Evolutionary conservation across 2,888 invertebrate genomes (phyloP), one percentile per base, ranked within the genome.

Genomic region (Ochropleura leucogaster): DNA sequence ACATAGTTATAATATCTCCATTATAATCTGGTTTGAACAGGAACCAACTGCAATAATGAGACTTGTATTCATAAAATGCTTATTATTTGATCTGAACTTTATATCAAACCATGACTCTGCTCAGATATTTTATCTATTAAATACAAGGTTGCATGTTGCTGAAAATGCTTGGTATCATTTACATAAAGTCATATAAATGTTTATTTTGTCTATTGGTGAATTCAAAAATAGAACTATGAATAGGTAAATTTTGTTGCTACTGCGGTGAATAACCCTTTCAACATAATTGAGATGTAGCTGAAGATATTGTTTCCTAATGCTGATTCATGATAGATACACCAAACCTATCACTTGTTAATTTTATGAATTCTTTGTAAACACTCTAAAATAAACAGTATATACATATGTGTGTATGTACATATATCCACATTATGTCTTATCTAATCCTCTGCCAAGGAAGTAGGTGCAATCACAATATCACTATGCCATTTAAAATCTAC

Each of bases 11-110:
- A 59, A 75, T 62, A 72, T 62, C 67, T 72, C 68, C 64, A 69
- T 75, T 65, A 46, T 20, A 60, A 76, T 74, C 80, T 62, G 47
- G 84, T 85, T 83, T 59, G 0, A 78, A 76, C 84, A 64, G 70
- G 80, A 69, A 64, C 9, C 14, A 67, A 46, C 73, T 0, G 16
- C 51, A 30, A 6, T 47, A 18, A 46, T 64, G 53, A 53, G 16
- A 66, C 16, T 46, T 42, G 8, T 46, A 55, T 62, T 49, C 14
- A 20, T 59, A 53, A 47, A 55, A 72, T 82, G 70, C 42, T 78
- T 69, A 81, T 84, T 72, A 73, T 55, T 67, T 40, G 16, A 42
- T 55, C 14, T 70, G 53, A 74, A 73, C 75, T 72, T 72, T 72
- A 64, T 63, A 70, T 18, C 49, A 18, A n/a, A 42, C 40, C 10